phyloP scores from a whole-genome alignment of 2,888 invertebrate genomes.

The Eristalinus aeneus region DNA sequence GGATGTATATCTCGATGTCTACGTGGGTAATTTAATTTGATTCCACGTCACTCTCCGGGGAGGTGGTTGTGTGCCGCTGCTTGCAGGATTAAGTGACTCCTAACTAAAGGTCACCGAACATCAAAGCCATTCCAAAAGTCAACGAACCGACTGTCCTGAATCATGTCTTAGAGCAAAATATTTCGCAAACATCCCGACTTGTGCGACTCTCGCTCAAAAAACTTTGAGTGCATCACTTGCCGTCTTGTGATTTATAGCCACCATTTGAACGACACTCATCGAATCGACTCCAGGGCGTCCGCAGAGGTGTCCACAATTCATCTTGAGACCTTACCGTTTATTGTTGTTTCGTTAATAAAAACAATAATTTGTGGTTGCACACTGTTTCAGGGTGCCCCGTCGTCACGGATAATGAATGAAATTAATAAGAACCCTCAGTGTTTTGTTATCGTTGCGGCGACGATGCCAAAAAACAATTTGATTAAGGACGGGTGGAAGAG shows the following conservation, averaged over 20 bases:
- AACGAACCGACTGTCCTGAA: neutral
- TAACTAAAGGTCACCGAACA: neutral
- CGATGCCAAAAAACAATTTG: slow-evolving; percentile 35
- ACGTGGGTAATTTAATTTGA: neutral
- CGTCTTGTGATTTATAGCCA: slow-evolving; percentile 19
- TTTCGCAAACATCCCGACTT: neutral
- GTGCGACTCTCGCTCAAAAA: neutral
- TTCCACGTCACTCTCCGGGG: neutral
- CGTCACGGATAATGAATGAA: slow-evolving; percentile 42
- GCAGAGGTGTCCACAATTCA: slow-evolving; percentile 13
- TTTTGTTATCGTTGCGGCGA: slow-evolving; percentile 7
- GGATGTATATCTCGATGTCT: neutral
- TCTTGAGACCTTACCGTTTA: slow-evolving; percentile 20
- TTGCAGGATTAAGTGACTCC: neutral
- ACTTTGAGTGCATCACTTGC: slow-evolving; percentile 3
- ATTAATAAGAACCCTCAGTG: slow-evolving; percentile 38
- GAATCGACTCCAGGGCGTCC: neutral
- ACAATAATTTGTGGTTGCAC: slow-evolving; percentile 43
- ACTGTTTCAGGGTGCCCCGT: slow-evolving; percentile 15
- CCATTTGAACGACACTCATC: neutral
- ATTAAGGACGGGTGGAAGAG: neutral
- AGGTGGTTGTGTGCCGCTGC: neutral
- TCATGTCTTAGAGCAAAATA: neutral
- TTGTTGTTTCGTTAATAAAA: slow-evolving; percentile 50
- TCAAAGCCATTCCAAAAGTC: neutral